phyloP scores from a whole-genome alignment of 2,888 invertebrate species.

The Matsumyia berberina region DNA sequence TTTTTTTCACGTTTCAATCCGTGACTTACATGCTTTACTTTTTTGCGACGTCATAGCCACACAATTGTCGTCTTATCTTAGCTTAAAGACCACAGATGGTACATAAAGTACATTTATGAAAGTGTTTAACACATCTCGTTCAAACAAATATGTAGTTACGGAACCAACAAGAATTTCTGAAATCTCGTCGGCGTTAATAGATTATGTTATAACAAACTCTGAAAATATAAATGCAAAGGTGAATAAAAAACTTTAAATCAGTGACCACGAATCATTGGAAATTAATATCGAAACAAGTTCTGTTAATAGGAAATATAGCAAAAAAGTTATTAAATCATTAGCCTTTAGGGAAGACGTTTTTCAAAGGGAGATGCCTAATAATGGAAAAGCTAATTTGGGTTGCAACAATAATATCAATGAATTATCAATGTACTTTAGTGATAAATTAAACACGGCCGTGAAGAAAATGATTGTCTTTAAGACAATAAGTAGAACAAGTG shows the following conservation, averaged over 20 bases:
- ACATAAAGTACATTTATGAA: conserved; percentile 1
- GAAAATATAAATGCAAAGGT: not conserved
- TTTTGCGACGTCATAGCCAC: too few relatives aligned
- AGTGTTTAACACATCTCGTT: not conserved
- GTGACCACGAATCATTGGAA: not conserved
- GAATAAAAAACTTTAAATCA: not conserved
- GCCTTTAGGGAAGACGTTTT: not conserved
- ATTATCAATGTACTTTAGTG: not conserved
- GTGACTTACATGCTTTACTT: too few relatives aligned
- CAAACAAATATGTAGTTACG: conserved; percentile 2
- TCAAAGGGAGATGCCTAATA: not conserved
- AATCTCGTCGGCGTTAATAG: not conserved
- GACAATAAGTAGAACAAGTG: too few relatives aligned
- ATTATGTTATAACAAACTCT: conserved; percentile 1
- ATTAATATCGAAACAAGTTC: not conserved
- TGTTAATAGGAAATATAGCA: not conserved
- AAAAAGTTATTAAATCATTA: not conserved
- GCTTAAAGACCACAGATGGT: too few relatives aligned
- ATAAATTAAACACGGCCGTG: not conserved
- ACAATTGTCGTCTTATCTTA: too few relatives aligned
- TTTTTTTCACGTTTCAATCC: too few relatives aligned
- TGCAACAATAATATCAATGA: too few relatives aligned
- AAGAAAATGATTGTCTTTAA: too few relatives aligned
- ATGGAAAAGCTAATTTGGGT: not conserved
- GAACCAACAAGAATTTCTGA: conserved; percentile 5